Evolutionary conservation across 2,888 invertebrate species (phyloP).

Genomic region (Lasioglossum morio): DNA sequence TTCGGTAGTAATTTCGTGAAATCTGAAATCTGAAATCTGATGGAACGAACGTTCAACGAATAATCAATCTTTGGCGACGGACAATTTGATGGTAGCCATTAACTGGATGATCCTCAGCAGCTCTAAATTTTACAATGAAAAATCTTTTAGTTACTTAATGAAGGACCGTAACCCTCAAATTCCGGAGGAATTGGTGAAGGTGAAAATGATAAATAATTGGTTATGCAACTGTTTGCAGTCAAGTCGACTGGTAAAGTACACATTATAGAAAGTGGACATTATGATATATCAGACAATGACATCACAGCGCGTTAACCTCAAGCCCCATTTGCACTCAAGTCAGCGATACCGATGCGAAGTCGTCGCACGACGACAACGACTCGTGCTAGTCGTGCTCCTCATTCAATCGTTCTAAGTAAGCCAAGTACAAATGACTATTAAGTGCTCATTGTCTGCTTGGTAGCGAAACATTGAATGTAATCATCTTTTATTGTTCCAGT

Average conservation of each 20-base stretch:
- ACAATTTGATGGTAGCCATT: background rate
- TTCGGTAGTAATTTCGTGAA: slow-evolving; percentile 8
- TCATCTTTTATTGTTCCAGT: slow-evolving; percentile 7
- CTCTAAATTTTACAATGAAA: background rate
- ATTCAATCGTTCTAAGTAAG: slow-evolving; percentile 59
- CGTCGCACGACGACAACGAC: slow-evolving; percentile 47
- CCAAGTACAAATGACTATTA: slow-evolving; percentile 49
- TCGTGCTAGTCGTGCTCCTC: slow-evolving; percentile 32
- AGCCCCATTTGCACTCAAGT: slow-evolving; percentile 47
- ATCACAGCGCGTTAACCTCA: slow-evolving; percentile 61
- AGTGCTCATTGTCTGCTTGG: slow-evolving; percentile 46
- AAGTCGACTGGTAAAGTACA: slow-evolving; percentile 16
- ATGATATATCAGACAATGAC: slow-evolving; percentile 56
- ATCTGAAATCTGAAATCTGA: background rate
- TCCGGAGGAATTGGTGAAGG: background rate
- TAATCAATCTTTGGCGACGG: background rate
- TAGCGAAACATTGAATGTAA: slow-evolving; percentile 46
- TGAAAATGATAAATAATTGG: background rate
- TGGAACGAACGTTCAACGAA: background rate
- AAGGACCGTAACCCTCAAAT: too few relatives aligned
- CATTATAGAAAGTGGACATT: slow-evolving; percentile 9
- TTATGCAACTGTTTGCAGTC: background rate
- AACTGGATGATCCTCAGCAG: background rate
- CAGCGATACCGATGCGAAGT: slow-evolving; percentile 50
- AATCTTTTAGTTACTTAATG: background rate